Evolutionary conservation across 2,888 invertebrate genomes (phyloP).

Genomic region (Heliconius ethilla): DNA sequence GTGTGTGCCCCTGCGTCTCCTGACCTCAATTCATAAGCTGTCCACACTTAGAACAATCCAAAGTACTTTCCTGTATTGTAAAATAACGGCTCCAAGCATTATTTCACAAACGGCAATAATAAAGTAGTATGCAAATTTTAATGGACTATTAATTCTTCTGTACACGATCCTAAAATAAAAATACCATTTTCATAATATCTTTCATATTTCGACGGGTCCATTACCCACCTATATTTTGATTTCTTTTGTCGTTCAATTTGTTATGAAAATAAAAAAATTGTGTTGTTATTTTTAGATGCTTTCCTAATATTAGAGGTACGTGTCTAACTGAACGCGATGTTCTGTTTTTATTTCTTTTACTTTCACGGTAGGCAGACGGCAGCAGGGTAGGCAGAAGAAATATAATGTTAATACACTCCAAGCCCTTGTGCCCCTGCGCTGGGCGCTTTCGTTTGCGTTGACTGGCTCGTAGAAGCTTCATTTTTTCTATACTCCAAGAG

Average conservation of each 20-base stretch:
- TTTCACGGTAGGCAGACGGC: too few relatives aligned
- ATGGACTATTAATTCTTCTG: slow-evolving; percentile 51
- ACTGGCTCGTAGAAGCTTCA: too few relatives aligned
- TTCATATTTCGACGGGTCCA: slow-evolving; percentile 24
- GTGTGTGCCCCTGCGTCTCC: not conserved
- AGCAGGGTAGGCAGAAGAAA: too few relatives aligned
- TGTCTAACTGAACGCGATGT: too few relatives aligned
- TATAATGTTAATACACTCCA: too few relatives aligned
- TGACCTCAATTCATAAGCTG: not conserved
- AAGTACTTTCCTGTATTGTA: slow-evolving; percentile 21
- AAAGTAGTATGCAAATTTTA: slow-evolving; percentile 57
- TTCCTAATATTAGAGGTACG: too few relatives aligned
- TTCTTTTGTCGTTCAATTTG: not conserved
- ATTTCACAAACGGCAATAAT: slow-evolving; percentile 46
- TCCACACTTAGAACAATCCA: slow-evolving; percentile 4
- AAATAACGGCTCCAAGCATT: slow-evolving; percentile 23
- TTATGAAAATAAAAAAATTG: not conserved
- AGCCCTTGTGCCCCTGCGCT: too few relatives aligned
- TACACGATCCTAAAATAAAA: slow-evolving; percentile 32
- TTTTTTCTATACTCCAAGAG: too few relatives aligned
- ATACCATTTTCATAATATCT: slow-evolving; percentile 3
- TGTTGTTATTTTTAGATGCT: not conserved
- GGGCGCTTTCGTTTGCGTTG: too few relatives aligned
- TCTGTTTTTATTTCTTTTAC: too few relatives aligned
- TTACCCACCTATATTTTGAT: slow-evolving; percentile 20